Evolutionary conservation across 2,888 invertebrate genomes (phyloP), one percentile per base, ranked within the genome.

Genomic region (Hybos culiciformis): DNA sequence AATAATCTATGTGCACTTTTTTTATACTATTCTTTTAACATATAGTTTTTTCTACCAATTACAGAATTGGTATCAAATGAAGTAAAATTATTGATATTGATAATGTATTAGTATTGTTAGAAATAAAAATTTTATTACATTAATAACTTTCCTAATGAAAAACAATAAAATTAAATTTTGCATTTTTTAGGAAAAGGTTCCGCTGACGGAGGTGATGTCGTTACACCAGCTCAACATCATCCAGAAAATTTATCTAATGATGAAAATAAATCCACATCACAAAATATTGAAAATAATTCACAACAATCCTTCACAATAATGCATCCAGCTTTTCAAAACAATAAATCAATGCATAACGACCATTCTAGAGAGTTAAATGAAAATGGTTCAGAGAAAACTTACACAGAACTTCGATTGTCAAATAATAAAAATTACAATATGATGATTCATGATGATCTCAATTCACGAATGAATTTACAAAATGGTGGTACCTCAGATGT

Each of bases 331-430:
- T 65, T 64, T 50, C 62, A 63, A 44, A 59, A 57, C 43, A 57
- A 55, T 39, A 56, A 21, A 53, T 55, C n/a, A 54, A 53, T 23
- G 45, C 14, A 36, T 37, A 43, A 20, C 34, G 34, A 41, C 14
- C 15, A 19, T 14, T 11, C 20, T 24, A 37, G 24, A n/a, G 31
- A 41, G 19, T 14, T 32, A 29, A 19, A 14, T 43, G 47, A 49
- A 26, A 52, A 52, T 41, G 41, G 41, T 23, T 51, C 51, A 33
- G 57, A 63, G 24, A 65, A 65, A 54, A 65, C 64, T 19, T 65
- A 65, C 39, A 65, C 63, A 12, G 65, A 65, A 53, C 54, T 65
- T 24, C 64, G 63, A 55, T 53, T 65, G 39, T 65, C 62, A 49
- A 64, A 63, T 53, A 36, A 36, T 36, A 20, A 14, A 36, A 36